phyloP scores from a whole-genome alignment of 2,113 vertebrate genomes.

The Oncorhynchus mykiss region DNA sequence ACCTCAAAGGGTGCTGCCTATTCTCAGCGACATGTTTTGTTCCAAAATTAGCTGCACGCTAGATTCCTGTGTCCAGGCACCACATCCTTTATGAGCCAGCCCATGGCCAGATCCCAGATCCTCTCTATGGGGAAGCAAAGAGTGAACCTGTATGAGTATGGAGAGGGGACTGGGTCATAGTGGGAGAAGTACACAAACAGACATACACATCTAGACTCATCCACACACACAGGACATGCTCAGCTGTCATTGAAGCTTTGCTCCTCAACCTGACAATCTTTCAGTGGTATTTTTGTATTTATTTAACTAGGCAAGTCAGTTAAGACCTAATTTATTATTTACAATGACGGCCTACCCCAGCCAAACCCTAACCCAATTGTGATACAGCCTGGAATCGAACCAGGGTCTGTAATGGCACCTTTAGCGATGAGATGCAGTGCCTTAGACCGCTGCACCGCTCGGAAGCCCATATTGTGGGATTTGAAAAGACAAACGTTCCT shows the following conservation, averaged over 20 bases:
- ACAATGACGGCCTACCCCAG: no score
- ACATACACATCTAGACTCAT: not conserved
- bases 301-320: no score
- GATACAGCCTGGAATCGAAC: no score
- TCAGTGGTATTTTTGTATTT: no score
- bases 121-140: not conserved
- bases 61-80: conserved; percentile 36
- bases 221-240: not conserved
- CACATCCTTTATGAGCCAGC: conserved; percentile 32
- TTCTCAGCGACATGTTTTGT: conserved; percentile 31
- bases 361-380: no score
- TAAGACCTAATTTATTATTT: no score
- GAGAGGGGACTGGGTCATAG: not conserved
- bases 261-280: no score
- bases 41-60: conserved; percentile 49
- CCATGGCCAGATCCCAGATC: not conserved
- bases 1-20: conserved; percentile 35
- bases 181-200: not conserved
- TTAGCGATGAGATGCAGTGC: no score
- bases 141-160: not conserved
- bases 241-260: not conserved
- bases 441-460: no score
- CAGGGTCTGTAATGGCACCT: no score
- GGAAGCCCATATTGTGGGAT: no score
- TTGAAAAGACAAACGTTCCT: no score